Conservation (phyloP, 2,797 vertebrate species). For the Squalus acanthias region DNA sequence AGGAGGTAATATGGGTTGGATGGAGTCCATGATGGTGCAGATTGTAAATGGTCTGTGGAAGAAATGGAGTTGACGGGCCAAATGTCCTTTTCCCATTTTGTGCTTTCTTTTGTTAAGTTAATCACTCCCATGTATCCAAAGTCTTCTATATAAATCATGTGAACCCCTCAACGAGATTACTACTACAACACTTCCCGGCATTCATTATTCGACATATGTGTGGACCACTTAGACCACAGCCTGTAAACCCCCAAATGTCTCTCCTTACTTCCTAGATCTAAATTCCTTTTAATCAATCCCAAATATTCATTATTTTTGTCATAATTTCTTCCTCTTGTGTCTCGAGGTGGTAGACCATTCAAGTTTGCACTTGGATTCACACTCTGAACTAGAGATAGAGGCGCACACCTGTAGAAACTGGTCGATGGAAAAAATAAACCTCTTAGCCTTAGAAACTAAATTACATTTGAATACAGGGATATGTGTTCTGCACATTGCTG, state of each 20-base stretch:
- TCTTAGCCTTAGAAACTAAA: background rate
- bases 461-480: background rate
- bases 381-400: background rate
- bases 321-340: background rate
- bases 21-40: background rate
- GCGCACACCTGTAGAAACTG: background rate
- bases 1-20: background rate
- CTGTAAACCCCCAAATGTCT: background rate
- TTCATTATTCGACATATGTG: background rate
- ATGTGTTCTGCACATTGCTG: constrained; percentile 53
- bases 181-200: background rate
- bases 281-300: background rate
- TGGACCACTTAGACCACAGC: background rate
- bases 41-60: background rate
- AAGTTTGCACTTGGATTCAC: background rate
- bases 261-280: background rate
- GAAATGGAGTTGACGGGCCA: background rate
- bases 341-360: background rate
- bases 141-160: background rate
- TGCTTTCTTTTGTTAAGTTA: background rate
- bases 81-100: background rate
- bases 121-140: background rate
- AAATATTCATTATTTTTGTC: background rate
- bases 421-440: background rate
- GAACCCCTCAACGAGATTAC: background rate